phyloP scores from a whole-genome alignment of 2,113 vertebrate species.

The Mastomys coucha region DNA sequence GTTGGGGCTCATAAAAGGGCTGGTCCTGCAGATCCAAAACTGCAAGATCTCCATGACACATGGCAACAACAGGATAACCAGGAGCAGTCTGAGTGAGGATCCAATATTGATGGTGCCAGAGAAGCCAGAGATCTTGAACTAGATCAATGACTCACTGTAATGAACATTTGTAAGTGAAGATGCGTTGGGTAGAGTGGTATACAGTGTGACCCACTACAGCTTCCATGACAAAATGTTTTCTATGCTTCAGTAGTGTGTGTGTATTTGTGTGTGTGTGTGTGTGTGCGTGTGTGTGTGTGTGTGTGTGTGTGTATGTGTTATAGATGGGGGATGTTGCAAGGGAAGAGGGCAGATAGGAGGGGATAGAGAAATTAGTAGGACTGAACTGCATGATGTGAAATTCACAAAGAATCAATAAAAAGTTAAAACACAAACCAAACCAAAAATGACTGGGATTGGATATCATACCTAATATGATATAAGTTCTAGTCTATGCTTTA shows the following conservation, averaged over 20 bases:
- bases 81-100: background rate
- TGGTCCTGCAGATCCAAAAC: background rate
- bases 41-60: background rate
- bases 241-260: background rate
- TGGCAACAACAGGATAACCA: background rate
- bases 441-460: background rate
- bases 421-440: background rate
- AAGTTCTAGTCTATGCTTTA: conserved; percentile 33
- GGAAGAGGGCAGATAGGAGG: background rate
- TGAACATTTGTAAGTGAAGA: background rate
- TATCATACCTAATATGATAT: background rate
- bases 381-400: background rate
- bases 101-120: background rate
- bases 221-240: background rate
- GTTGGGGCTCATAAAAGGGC: background rate
- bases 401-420: background rate
- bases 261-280: background rate
- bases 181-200: background rate
- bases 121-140: background rate
- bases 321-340: background rate
- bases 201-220: background rate
- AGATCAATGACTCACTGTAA: background rate
- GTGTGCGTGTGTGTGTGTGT: background rate
- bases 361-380: background rate
- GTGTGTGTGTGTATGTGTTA: background rate